A percentile compares a stretch with the other conserved stretches of the same genome.
These are phyloP conservation scores for Argyresthia goedartella DNA, from an alignment of 2,888 invertebrate species.

Conservation along the genomic window DNA sequence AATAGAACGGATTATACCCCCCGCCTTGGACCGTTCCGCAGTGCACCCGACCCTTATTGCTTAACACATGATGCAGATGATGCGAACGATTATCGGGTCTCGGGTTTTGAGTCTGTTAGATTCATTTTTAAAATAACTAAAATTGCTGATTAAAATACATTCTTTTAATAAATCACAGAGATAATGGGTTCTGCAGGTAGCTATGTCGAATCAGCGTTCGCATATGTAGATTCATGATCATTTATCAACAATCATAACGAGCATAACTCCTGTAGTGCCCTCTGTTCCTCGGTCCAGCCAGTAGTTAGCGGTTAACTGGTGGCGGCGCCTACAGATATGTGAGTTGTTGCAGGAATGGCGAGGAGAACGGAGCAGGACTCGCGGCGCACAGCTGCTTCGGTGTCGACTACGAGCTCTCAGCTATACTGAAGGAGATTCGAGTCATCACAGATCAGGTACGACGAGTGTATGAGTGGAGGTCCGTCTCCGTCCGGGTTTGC, in stretches of 20 bases:
- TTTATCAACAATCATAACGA: constrained; percentile 10
- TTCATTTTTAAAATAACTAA: background rate
- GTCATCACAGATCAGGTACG: constrained; percentile 89
- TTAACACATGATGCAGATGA: background rate
- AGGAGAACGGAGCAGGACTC: constrained; percentile 78
- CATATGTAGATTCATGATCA: background rate
- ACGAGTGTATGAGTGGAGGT: background rate
- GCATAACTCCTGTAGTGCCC: constrained; percentile 63
- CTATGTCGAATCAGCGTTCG: background rate
- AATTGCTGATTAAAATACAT: background rate
- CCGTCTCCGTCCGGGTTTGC: background rate
- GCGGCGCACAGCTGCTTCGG: constrained; percentile 90
- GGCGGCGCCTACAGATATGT: constrained; percentile 55
- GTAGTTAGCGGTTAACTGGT: constrained; percentile 54
- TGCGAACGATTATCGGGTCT: background rate
- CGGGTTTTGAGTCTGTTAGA: background rate
- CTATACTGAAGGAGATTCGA: constrained; percentile 94
- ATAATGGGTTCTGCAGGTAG: background rate
- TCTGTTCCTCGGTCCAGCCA: constrained; percentile 57
- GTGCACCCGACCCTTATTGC: constrained; percentile 52
- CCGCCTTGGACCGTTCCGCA: constrained; percentile 64
- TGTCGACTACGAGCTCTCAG: constrained; percentile 93
- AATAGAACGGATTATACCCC: constrained; percentile 66
- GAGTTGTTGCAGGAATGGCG: constrained; percentile 59
- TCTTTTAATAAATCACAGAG: background rate